Evolutionary conservation across 2,888 invertebrate species (phyloP).

Genomic region (Agrochola lota): DNA sequence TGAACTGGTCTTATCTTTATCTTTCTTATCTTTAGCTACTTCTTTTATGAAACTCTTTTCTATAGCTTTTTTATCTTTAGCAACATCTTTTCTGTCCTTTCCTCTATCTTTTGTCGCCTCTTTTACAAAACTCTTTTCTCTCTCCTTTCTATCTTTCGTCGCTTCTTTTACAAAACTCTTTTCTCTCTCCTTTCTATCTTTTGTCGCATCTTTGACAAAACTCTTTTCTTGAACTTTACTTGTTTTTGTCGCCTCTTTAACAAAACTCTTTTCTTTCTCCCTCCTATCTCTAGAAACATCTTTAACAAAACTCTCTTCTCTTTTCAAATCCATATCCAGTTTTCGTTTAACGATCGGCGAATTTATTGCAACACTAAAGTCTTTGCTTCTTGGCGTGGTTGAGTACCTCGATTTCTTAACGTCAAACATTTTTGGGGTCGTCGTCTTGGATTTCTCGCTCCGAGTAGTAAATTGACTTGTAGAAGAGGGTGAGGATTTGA

Average conservation of each 20-base stretch:
- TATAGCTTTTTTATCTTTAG: conserved; percentile 49
- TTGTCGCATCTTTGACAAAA: conserved; percentile 26
- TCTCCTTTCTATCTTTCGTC: not conserved
- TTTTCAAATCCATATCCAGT: conserved; percentile 63
- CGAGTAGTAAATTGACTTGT: conserved; percentile 69
- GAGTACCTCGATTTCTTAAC: conserved; percentile 59
- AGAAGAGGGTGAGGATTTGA: conserved; percentile 81
- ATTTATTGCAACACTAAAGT: conserved; percentile 80
- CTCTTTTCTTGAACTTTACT: conserved; percentile 14
- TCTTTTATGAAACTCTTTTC: too few relatives aligned
- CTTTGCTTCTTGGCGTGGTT: conserved; percentile 58
- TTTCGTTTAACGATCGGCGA: conserved; percentile 80
- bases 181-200: conserved; percentile 50
- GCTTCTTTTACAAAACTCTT: conserved; percentile 46
- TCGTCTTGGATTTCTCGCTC: conserved; percentile 60
- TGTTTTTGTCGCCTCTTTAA: conserved; percentile 27
- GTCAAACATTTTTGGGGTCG: conserved; percentile 56
- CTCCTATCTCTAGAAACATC: conserved; percentile 35
- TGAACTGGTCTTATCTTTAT: conserved; percentile 35
- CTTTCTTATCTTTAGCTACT: conserved; percentile 50
- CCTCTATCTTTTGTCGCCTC: conserved; percentile 30
- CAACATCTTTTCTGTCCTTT: conserved; percentile 35
- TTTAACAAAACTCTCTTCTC: conserved; percentile 54
- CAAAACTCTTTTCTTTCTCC: conserved; percentile 29
- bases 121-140: conserved; percentile 14